Evolutionary conservation across 2,113 vertebrate species (phyloP).

Genomic region (Grantiella picta): DNA sequence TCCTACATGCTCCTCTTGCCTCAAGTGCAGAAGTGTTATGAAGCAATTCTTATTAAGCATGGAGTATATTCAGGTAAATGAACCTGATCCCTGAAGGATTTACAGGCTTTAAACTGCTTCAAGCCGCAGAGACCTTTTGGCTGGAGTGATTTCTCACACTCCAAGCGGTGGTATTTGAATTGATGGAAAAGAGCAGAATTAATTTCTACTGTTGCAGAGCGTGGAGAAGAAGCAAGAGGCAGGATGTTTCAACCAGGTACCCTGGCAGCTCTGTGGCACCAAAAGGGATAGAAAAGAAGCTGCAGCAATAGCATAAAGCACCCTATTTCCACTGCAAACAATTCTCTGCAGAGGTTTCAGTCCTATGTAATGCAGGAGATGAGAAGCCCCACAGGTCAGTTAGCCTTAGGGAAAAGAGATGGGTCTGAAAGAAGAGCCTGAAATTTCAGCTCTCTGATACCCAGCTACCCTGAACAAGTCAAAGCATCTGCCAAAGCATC

Average conservation of each 20-base stretch:
- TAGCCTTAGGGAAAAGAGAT: neutral
- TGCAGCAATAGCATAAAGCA: neutral
- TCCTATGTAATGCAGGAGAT: fast-evolving
- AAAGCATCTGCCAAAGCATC: neutral
- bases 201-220: fast-evolving
- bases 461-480: neutral
- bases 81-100: slow-evolving; percentile 18
- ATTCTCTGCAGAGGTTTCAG: neutral
- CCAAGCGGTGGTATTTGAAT: neutral
- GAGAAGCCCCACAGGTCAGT: neutral
- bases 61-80: neutral
- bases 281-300: neutral
- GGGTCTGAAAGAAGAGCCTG: neutral
- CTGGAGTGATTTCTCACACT: neutral
- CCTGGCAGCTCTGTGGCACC: neutral
- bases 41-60: neutral
- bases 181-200: neutral
- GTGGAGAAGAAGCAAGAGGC: neutral
- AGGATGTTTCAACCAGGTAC: neutral
- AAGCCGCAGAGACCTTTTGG: neutral
- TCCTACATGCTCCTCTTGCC: neutral
- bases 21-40: neutral
- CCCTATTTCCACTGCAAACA: neutral
- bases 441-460: neutral
- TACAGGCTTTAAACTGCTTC: neutral